These are phyloP conservation scores for Pseudoatta argentina DNA, from an alignment of 1,140 invertebrate genomes.

Conservation along the genomic window DNA sequence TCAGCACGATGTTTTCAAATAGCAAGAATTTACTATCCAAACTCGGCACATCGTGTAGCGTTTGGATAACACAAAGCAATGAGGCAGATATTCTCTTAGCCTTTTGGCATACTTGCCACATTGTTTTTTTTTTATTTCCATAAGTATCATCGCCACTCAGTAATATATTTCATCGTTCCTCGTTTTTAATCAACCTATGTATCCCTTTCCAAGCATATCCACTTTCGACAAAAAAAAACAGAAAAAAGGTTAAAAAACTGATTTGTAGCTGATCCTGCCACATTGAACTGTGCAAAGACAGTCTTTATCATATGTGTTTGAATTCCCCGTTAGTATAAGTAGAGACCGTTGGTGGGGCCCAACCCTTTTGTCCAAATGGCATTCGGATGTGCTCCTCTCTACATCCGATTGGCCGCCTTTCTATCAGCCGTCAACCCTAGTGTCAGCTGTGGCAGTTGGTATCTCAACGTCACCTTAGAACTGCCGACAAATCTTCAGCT, in stretches of 20 bases:
- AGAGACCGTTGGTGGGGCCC: conserved; percentile 86
- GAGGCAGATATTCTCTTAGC: conserved; percentile 69
- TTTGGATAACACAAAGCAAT: conserved; percentile 74
- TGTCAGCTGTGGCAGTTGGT: conserved; percentile 69
- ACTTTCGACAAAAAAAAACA: conserved; percentile 68
- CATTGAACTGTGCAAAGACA: conserved; percentile 72
- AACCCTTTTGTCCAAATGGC: conserved; percentile 86
- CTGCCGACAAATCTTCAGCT: conserved; percentile 70
- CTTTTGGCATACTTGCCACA: conserved; percentile 60
- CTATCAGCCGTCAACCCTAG: conserved; percentile 81
- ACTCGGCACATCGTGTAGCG: conserved; percentile 71
- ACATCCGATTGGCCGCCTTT: conserved; percentile 85
- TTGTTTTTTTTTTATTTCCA: conserved; percentile 65
- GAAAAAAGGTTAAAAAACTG: conserved; percentile 60
- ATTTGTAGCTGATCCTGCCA: conserved; percentile 81
- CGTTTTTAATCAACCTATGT: conserved; percentile 61
- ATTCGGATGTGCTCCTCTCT: conserved; percentile 84
- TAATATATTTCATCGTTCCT: conserved; percentile 67
- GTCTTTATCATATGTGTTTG: conserved; percentile 85
- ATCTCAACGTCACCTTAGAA: conserved; percentile 72
- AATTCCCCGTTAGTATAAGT: conserved; percentile 87
- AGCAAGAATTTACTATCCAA: conserved; percentile 68
- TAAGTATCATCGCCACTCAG: conserved; percentile 65
- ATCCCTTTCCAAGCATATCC: conserved; percentile 66
- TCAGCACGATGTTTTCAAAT: conserved; percentile 82